These are phyloP conservation scores for Ophion costatus DNA, from an alignment of 2,888 invertebrate genomes.

Conservation along the genomic window DNA sequence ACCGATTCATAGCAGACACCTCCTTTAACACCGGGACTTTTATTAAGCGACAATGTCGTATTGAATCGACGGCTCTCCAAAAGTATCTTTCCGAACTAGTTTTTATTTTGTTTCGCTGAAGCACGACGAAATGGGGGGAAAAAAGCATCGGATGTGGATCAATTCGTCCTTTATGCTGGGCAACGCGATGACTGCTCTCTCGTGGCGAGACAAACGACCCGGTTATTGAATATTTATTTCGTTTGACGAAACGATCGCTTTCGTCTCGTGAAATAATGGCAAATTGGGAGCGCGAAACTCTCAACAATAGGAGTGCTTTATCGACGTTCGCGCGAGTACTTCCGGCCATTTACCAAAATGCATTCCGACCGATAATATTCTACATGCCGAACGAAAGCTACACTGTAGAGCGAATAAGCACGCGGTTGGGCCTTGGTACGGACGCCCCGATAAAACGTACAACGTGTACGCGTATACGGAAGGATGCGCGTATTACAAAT, in stretches of 20 bases:
- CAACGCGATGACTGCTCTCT: too few relatives aligned
- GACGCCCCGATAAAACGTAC: not conserved
- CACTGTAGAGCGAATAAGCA: constrained; percentile 44
- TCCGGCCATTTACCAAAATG: constrained; percentile 52
- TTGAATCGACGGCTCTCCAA: too few relatives aligned
- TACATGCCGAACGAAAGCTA: constrained; percentile 39
- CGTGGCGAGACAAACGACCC: not conserved
- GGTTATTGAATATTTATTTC: constrained; percentile 45
- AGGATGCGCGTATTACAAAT: not conserved
- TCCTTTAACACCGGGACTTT: too few relatives aligned
- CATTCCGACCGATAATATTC: constrained; percentile 53
- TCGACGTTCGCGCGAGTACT: constrained; percentile 52
- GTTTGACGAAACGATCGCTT: constrained; percentile 42
- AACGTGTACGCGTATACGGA: constrained; percentile 2
- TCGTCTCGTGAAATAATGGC: constrained; percentile 41
- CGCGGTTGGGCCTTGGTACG: not conserved
- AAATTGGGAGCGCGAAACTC: constrained; percentile 38
- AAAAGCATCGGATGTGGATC: too few relatives aligned
- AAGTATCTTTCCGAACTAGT: not conserved
- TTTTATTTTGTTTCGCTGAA: too few relatives aligned
- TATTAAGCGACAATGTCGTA: too few relatives aligned
- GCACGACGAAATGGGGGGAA: too few relatives aligned
- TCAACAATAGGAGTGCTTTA: constrained; percentile 37
- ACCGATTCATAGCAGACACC: too few relatives aligned
- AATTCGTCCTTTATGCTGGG: too few relatives aligned